Evolutionary conservation across 2,888 invertebrate species (phyloP), one percentile per base, ranked within the genome.

Genomic region (Tenthredo notha): DNA sequence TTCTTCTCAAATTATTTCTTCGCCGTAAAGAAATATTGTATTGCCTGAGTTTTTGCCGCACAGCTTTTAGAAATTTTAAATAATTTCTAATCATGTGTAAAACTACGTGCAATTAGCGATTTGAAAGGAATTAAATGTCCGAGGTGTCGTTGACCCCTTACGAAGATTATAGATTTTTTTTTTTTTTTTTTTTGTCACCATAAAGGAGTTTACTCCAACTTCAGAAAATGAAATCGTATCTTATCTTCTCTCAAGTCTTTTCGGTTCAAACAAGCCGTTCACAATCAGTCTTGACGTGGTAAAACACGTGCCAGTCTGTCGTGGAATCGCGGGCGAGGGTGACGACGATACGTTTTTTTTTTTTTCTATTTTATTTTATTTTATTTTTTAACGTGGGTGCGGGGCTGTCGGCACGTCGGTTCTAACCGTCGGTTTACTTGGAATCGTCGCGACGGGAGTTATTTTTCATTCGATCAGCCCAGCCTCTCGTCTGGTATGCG

Each of bases 381-480:
- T n/a, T n/a, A n/a, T 33, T 67, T 54, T 54, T 33, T 4, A 33
- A 67, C 67, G 67, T 40, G 74, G 74, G 74, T 25, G 74, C 43
- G 15, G 25, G 74, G 74, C 43, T 43, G 74, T 74, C 74, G 74
- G 74, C 74, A 74, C 74, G 74, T 74, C 43, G 29, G 74, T 74
- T 74, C 21, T 25, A 47, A 4, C 29, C 29, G 50, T 77, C n/a
- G 29, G 77, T 50, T 61, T 29, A 15, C 29, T 47, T 18, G 29
- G 54, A 47, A 54, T 77, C 40, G 37, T 37, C 61, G 61, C 80
- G 33, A 21, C 37, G 40, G 9, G 40, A 61, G 58, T 40, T 61
- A 61, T 58, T 80, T 80, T 58, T 80, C 80, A 58, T 80, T 40
- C 61, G n/a, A 80, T 61, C 80, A 80, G 61, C 54, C 47, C 75